Base-by-base conservation (phyloP, 2,113 vertebrate species). In the Neogobius melanostomus region DNA sequence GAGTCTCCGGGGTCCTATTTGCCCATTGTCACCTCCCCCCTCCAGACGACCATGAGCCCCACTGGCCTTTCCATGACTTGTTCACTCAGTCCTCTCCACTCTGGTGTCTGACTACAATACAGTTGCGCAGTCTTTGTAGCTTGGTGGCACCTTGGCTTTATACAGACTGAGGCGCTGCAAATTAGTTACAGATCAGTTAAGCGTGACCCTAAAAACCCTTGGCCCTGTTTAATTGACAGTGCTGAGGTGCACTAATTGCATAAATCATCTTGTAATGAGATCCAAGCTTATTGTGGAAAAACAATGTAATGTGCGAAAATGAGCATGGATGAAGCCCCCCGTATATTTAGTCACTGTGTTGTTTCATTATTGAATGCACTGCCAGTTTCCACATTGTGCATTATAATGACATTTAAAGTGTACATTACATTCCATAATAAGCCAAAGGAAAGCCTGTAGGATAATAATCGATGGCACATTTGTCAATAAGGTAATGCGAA, bases 211-310 rank as follows among this genome's bases (percentile, higher is more conserved):
- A 94, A 90, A 36, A 94, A 85, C 87, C 91, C 92, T 90, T 94
- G 92, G 92, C 91, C 90, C 93, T 93, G 90, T 94, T 93, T 95
- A 94, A 95, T 95, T 95, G 92, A 92, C 94, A 91, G 85, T 88
- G 91, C 85, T 83, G 89, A 93, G 92, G 89, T 87, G 81, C 87
- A 90, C 83, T 93, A 95, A 93, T 95, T 94, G 92, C 92, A 88
- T 94, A 94, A 95, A 95, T 95, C 91, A 93, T 72, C 89, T 92
- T 86, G 91, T 95, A 95, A 95, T 95, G 92, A 95, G 90, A 94
- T 94, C 91, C 88, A 91, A 84, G 89, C 85, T 92, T 94, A 90
- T 91, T 95, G 94, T 93, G 90, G 93, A 92, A 91, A 36, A 91
- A 93, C 87, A 89, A 92, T 93, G 93, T 89, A 93, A 94, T 95